Percentiles rank a stretch among this genome's conserved stretches.
phyloP scores from a whole-genome alignment of 2,797 vertebrate species.

The Peromyscus melanophrys region DNA sequence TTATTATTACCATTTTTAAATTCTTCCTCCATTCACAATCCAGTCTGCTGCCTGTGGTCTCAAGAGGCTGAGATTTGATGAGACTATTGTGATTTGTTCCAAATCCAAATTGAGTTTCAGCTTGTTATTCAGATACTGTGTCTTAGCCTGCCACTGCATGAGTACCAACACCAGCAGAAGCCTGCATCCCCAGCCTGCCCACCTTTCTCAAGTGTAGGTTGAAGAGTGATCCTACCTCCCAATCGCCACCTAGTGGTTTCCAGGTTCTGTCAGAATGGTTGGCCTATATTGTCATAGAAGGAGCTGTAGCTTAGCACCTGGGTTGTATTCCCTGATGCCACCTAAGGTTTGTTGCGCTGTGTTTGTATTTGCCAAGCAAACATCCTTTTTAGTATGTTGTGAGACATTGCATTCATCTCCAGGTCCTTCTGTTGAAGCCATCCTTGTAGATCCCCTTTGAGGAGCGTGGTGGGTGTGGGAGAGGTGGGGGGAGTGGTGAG shows the following conservation, averaged over 20 bases:
- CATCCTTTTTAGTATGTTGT: not conserved
- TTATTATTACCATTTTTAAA: not conserved
- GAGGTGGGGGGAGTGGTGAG: not conserved
- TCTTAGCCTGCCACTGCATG: not conserved
- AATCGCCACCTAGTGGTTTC: not conserved
- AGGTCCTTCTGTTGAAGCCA: not conserved
- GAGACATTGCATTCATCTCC: not conserved
- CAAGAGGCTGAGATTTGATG: conserved; percentile 44
- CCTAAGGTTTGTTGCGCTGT: conserved; percentile 14
- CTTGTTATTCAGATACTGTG: not conserved
- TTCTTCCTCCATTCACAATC: not conserved
- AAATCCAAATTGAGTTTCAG: conserved; percentile 55
- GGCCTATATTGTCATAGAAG: not conserved
- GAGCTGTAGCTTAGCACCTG: not conserved
- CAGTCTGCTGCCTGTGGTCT: not conserved
- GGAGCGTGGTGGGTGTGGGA: not conserved
- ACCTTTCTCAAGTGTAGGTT: not conserved
- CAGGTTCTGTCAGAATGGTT: not conserved
- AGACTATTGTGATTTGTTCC: not conserved
- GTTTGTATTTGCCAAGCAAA: conserved; percentile 43
- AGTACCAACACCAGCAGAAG: not conserved
- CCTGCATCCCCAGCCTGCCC: not conserved
- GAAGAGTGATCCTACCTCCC: not conserved
- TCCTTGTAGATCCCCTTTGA: not conserved
- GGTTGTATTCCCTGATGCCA: not conserved